Conservation (phyloP, 2,888 invertebrate genomes). For the Tupiocoris notatus region DNA sequence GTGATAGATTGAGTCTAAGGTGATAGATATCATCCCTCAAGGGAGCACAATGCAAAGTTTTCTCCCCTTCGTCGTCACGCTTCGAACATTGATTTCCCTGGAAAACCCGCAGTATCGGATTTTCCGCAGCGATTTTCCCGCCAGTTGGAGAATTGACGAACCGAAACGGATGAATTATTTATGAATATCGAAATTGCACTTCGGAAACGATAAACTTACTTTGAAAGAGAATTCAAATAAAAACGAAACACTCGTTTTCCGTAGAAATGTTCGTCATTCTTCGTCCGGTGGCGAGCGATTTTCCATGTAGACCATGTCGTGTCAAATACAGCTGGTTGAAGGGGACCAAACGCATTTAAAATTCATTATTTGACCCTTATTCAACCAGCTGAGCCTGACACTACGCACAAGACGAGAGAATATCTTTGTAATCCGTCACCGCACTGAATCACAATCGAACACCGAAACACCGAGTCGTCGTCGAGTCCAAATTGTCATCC, state of each 20-base stretch:
- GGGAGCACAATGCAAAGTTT: constrained; percentile 10
- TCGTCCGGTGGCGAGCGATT: neutral
- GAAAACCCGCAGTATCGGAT: neutral
- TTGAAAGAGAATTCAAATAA: neutral
- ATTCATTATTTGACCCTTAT: constrained; percentile 64
- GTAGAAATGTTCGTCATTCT: neutral
- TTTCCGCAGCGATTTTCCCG: constrained; percentile 9
- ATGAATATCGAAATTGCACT: neutral
- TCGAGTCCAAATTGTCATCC: neutral
- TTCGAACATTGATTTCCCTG: neutral
- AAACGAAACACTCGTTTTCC: constrained; percentile 2
- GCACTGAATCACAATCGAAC: neutral
- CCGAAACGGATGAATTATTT: neutral
- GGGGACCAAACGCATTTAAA: constrained; percentile 67
- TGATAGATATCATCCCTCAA: constrained; percentile 11
- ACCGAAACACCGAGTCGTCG: neutral
- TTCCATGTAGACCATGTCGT: constrained; percentile 47
- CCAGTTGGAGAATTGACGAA: neutral
- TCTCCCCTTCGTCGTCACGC: neutral
- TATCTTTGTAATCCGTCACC: neutral
- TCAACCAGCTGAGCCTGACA: constrained; percentile 68
- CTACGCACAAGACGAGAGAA: constrained; percentile 39
- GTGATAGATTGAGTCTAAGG: constrained; percentile 15
- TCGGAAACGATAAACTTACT: neutral
- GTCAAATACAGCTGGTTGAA: constrained; percentile 72